These are phyloP conservation scores for Bombylius discolor DNA, from an alignment of 2,888 invertebrate species.

Conservation along the genomic window DNA sequence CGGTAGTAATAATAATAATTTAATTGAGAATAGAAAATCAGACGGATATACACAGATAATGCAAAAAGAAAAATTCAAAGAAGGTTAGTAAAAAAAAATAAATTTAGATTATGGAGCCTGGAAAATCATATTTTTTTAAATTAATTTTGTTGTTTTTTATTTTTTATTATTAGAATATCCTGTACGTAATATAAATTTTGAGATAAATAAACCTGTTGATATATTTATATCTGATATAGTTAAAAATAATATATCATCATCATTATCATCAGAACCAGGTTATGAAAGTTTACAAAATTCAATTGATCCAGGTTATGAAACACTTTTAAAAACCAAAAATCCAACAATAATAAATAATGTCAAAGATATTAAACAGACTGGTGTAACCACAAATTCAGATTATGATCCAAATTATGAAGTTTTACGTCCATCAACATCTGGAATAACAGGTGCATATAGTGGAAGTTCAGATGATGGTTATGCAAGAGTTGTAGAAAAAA, in stretches of 20 bases:
- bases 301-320: slow-evolving; percentile 59
- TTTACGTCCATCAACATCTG: slow-evolving; percentile 38
- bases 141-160: neutral
- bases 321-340: slow-evolving; percentile 33
- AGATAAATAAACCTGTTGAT: neutral
- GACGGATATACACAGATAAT: slow-evolving; percentile 28
- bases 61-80: neutral
- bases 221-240: neutral
- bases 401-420: slow-evolving; percentile 73
- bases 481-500: slow-evolving; percentile 34
- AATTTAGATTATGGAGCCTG: slow-evolving; percentile 11
- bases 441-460: slow-evolving; percentile 3
- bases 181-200: neutral
- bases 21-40: slow-evolving; percentile 32
- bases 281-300: slow-evolving; percentile 24
- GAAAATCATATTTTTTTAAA: too few species aligned
- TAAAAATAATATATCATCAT: neutral
- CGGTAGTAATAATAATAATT: slow-evolving; percentile 12
- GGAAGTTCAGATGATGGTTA: slow-evolving; percentile 29
- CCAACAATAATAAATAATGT: neutral
- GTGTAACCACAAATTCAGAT: slow-evolving; percentile 40
- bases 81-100: neutral
- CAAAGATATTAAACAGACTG: neutral
- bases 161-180: neutral
- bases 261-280: slow-evolving; percentile 23